Evolutionary conservation across 2,113 vertebrate species (phyloP).

Genomic region (Theristicus caerulescens): DNA sequence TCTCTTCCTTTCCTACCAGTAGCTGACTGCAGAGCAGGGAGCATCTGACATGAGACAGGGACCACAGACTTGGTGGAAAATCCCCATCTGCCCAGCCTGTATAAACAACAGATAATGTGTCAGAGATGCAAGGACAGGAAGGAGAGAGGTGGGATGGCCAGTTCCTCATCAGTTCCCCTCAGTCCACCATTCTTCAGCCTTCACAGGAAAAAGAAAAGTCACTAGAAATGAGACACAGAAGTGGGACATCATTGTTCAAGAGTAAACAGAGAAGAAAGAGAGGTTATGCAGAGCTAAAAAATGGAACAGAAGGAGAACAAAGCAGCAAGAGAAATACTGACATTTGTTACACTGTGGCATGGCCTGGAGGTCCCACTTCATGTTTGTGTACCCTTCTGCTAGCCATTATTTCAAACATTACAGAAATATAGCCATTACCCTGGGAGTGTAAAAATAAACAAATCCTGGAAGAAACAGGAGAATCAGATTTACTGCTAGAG

Average conservation of each 20-base stretch:
- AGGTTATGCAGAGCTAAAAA: neutral
- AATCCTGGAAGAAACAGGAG: neutral
- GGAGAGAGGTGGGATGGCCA: neutral
- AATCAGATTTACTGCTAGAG: constrained; percentile 3
- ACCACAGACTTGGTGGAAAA: neutral
- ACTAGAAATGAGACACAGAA: neutral
- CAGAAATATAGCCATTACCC: neutral
- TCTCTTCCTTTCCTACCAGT: neutral
- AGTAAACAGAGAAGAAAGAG: neutral
- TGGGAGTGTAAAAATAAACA: neutral
- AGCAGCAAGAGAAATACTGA: neutral
- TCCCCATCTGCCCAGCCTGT: neutral
- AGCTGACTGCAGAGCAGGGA: neutral
- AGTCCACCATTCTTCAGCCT: neutral
- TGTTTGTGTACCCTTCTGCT: neutral
- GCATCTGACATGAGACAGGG: neutral
- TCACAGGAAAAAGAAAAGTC: neutral
- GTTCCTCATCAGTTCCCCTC: neutral
- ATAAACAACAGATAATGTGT: neutral
- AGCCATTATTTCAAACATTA: neutral
- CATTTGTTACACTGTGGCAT: neutral
- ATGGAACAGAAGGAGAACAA: neutral
- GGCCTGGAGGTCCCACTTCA: neutral
- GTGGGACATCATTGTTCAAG: neutral
- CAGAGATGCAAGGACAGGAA: neutral